phyloP scores from a whole-genome alignment of 1,140 invertebrate species.

The Drosophila leontia region DNA sequence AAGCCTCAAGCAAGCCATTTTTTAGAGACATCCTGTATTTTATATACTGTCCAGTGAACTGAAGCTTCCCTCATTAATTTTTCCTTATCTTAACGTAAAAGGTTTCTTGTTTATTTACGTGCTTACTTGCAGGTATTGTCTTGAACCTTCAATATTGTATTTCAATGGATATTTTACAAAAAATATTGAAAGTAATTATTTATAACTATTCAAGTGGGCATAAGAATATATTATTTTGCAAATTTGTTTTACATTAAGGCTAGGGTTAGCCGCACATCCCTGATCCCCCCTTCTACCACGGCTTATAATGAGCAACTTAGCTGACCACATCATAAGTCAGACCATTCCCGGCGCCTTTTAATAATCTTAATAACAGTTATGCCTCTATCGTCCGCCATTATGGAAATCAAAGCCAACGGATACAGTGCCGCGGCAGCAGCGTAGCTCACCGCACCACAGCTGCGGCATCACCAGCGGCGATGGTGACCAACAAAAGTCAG shows the following conservation, averaged over 20 bases:
- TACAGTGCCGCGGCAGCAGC: constrained; percentile 40
- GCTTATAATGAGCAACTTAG: constrained; percentile 2
- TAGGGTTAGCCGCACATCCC: not conserved
- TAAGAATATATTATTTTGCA: not conserved
- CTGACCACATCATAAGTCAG: constrained; percentile 69
- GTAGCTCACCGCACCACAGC: constrained; percentile 26
- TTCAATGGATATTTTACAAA: too few relatives aligned
- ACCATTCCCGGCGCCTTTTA: constrained; percentile 63
- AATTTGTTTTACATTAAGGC: not conserved
- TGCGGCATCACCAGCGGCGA: constrained; percentile 21
- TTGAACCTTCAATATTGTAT: constrained; percentile 13
- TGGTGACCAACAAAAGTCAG: constrained; percentile 62
- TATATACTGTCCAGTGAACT: constrained; percentile 34
- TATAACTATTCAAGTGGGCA: not conserved
- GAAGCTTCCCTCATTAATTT: constrained; percentile 67
- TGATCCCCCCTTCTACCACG: constrained; percentile 11
- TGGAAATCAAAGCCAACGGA: constrained; percentile 73
- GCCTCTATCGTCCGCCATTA: constrained; percentile 64
- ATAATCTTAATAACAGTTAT: constrained; percentile 78
- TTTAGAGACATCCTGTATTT: constrained; percentile 37
- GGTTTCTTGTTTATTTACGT: constrained; percentile 64
- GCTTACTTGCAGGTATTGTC: constrained; percentile 50
- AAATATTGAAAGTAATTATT: too few relatives aligned
- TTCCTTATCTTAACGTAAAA: constrained; percentile 71
- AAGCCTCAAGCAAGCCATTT: not conserved